A percentile compares a stretch with the other conserved stretches of the same genome.
These are phyloP conservation scores for Caenorhabditis uteleia DNA, from an alignment of 2,888 invertebrate genomes.

Conservation along the genomic window DNA sequence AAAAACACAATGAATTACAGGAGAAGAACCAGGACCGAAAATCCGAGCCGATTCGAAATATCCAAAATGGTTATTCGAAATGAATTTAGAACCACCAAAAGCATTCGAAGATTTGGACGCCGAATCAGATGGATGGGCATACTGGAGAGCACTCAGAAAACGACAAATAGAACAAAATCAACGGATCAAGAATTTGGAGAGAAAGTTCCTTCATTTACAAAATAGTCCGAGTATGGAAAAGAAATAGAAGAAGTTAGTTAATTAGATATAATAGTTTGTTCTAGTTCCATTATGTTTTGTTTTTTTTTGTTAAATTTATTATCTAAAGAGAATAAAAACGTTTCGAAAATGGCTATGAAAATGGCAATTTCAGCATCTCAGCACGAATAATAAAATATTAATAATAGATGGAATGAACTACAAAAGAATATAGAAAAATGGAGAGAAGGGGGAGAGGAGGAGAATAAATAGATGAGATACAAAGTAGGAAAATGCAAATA, in stretches of 20 bases:
- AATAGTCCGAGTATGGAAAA: constrained; percentile 56
- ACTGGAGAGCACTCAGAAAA: constrained; percentile 60
- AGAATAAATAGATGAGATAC: no score
- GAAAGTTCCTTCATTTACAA: constrained; percentile 57
- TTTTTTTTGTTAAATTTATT: neutral
- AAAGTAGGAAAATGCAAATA: neutral
- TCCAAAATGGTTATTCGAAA: constrained; percentile 71
- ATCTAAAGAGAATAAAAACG: constrained; percentile 5
- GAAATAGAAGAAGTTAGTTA: neutral
- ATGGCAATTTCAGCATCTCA: constrained; percentile 38
- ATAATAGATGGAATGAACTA: no score
- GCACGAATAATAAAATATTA: no score
- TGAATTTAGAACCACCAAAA: constrained; percentile 53
- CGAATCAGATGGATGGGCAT: constrained; percentile 63
- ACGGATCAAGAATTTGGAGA: constrained; percentile 55
- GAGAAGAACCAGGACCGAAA: constrained; percentile 71
- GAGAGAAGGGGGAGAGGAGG: neutral
- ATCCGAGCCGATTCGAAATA: constrained; percentile 71
- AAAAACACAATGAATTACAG: constrained; percentile 47
- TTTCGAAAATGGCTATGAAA: constrained; percentile 25
- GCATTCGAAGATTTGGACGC: constrained; percentile 64
- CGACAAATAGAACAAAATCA: constrained; percentile 57
- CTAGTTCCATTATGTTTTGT: neutral
- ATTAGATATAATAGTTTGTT: neutral
- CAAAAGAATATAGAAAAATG: neutral